These are phyloP conservation scores for Sinocyclocheilus anshuiensis DNA, from an alignment of 2,113 vertebrate genomes.

Conservation along the genomic window DNA sequence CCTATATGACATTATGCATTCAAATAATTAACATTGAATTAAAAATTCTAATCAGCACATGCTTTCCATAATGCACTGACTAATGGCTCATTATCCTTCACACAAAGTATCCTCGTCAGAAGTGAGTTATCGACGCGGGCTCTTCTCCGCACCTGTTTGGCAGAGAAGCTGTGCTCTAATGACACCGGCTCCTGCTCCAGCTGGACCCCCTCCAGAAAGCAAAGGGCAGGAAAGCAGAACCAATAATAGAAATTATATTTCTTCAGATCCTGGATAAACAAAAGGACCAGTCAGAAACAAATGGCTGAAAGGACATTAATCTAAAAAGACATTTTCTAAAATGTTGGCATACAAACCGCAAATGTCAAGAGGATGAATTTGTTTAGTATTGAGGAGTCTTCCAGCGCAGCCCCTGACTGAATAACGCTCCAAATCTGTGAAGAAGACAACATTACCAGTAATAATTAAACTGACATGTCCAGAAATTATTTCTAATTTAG, in stretches of 20 bases:
- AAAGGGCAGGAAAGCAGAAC: conserved; percentile 96
- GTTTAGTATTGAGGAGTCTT: conserved; percentile 86
- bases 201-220: conserved; percentile 85
- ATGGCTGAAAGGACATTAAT: background rate
- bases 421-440: conserved; percentile 91
- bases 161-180: conserved; percentile 82
- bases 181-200: conserved; percentile 78
- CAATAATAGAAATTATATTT: conserved; percentile 98
- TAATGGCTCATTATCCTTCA: background rate
- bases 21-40: background rate
- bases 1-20: background rate
- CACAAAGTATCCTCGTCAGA: background rate
- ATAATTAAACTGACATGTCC: background rate
- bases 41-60: conserved; percentile 1
- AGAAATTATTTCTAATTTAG: background rate
- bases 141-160: conserved; percentile 80
- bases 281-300: conserved; percentile 14
- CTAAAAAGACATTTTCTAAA: background rate
- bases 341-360: conserved; percentile 79
- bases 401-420: conserved; percentile 83
- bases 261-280: conserved; percentile 87
- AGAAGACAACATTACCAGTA: conserved; percentile 1
- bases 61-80: background rate
- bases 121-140: no score
- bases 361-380: conserved; percentile 94